Evolutionary conservation across 2,888 invertebrate species (phyloP).

Genomic region (Cotesia congregata): DNA sequence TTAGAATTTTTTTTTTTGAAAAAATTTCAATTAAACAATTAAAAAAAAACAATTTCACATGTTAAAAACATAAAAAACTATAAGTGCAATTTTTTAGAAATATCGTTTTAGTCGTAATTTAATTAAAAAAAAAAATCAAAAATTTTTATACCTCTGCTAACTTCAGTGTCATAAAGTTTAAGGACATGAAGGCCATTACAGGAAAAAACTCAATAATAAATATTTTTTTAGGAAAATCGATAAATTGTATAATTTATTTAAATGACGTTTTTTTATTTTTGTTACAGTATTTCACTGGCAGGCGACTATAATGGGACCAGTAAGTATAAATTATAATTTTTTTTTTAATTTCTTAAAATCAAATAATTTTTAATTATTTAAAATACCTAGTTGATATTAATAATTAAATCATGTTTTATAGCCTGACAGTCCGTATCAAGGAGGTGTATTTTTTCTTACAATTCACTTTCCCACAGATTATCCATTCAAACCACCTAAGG

Average conservation of each 20-base stretch:
- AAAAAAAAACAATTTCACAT: too few relatives aligned
- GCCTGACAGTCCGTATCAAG: slow-evolving; percentile 99
- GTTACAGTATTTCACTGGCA: slow-evolving; percentile 99
- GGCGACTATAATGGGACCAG: slow-evolving; percentile 99
- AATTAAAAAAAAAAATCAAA: too few relatives aligned
- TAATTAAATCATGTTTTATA: slow-evolving; percentile 69
- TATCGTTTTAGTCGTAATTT: too few relatives aligned
- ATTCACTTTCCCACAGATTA: slow-evolving; percentile 99
- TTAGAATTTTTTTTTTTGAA: too few relatives aligned
- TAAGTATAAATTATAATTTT: slow-evolving; percentile 75
- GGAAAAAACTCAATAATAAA: background rate
- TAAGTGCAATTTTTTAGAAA: too few relatives aligned
- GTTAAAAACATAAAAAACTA: too few relatives aligned
- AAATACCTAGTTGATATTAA: slow-evolving; percentile 26
- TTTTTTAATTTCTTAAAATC: background rate
- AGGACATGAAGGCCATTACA: background rate
- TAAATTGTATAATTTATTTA: slow-evolving; percentile 42
- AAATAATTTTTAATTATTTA: background rate
- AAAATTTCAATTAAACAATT: too few relatives aligned
- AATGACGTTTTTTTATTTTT: slow-evolving; percentile 62
- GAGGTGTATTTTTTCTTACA: slow-evolving; percentile 99
- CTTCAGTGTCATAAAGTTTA: too few relatives aligned
- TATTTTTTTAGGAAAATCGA: background rate
- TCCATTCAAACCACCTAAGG: slow-evolving; percentile 99
- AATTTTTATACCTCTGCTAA: too few relatives aligned